Evolutionary conservation across 2,888 invertebrate species (phyloP), one percentile per base, ranked within the genome.

Genomic region (Encarsia formosa): DNA sequence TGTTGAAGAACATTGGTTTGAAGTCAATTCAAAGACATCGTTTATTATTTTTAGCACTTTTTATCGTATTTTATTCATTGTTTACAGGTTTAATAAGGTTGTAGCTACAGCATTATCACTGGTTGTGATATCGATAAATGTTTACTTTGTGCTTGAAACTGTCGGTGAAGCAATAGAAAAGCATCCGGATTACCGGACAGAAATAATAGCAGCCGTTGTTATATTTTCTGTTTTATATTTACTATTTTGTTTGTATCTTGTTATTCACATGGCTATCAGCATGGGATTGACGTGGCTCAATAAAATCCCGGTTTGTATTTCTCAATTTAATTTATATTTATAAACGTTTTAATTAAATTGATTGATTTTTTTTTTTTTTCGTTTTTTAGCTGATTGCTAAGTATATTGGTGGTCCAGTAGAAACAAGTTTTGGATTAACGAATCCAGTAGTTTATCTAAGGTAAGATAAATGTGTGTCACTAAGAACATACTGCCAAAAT

Each of bases 121-220:
- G 6, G 68, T 85, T 34, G 87, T 91, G 5, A 87, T 92, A 63
- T 76, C 73, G 5, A 90, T 92, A 62, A 92, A 92, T 71, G 78
- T 89, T 55, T 90, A 82, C 69, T 89, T 91, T 70, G 87, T 91
- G 11, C 74, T 81, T 16, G 78, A 79, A 46, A 83, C 81, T 58
- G 80, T 87, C 1, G 68, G 77, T 20, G 65, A 74, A 5, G 65
- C 73, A 2, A 60, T 80, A 5, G 63, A 78, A 15, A 60, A 73
- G 29, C 77, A 76, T 68, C 74, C 68, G 35, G 63, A 77, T 46
- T 70, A 82, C 65, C 52, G 44, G 38, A 38, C 19, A 1, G 47
- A 46, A 11, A 67, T 73, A 1, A 67, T 72, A 1, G 45, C 79
- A 52, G 75, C 80, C 41, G 65, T 70, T 49, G 73, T 79, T 19